Evolutionary conservation across 1,140 invertebrate genomes (phyloP), one percentile per base, ranked within the genome.

Genomic region (Helicoverpa armigera): DNA sequence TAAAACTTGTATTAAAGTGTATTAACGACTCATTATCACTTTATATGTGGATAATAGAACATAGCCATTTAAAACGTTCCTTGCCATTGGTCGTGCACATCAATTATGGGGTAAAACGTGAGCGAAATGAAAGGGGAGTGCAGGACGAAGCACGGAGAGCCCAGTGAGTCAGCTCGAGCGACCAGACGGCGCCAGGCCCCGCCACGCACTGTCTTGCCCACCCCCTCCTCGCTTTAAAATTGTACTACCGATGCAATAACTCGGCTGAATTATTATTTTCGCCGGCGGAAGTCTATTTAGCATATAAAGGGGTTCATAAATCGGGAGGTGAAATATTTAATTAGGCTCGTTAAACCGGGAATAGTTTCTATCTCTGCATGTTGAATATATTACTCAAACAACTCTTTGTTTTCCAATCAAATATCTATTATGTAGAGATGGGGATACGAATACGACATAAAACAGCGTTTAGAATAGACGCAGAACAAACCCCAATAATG

Each of bases 131-230:
- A 89, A 89, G 91, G 92, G 90, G 89, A 89, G 86, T 86, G 81
- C 80, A 80, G 79, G 60, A 84, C 72, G 70, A 11, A 81, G 79
- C 53, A 63, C 80, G 92, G 91, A 91, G 89, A 91, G 88, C 85
- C 93, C 92, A 84, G 86, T 93, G 92, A 93, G 85, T 93, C 93
- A 94, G 61, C 83, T 73, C 78, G 72, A 60, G 85, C 91, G 92
- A 69, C 93, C 85, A 92, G 91, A 92, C 92, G 93, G 93, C 92
- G 92, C 92, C 91, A 75, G 84, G 58, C 84, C 86, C 89, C 89
- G 84, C 84, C 87, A 89, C 89, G 85, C 87, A 89, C 90, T 91
- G 86, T 91, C 89, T 89, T 90, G 85, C 81, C 82, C 83, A 87
- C 86, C 86, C 86, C 90, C 61, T 54, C 77, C 75, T 65, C 83